Percentiles rank a stretch among this genome's conserved stretches.
phyloP scores from a whole-genome alignment of 1,140 invertebrate species.

The Maniola jurtina region DNA sequence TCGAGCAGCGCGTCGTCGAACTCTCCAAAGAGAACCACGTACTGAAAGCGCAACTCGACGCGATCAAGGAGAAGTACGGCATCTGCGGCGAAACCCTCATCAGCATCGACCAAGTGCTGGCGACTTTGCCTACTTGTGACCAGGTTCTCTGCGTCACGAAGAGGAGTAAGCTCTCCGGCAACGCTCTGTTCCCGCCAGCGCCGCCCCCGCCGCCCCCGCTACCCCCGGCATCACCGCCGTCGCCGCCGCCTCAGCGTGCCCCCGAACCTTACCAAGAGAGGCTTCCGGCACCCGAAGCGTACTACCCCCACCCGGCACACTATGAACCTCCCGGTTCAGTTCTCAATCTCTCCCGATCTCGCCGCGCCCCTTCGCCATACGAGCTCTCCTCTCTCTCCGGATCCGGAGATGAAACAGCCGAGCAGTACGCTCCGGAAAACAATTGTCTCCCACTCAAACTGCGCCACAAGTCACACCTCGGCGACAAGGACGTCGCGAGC shows the following conservation, averaged over 20 bases:
- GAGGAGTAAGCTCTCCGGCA: constrained; percentile 84
- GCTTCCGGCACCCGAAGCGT: constrained; percentile 70
- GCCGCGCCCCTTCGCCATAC: constrained; percentile 83
- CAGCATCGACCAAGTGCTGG: constrained; percentile 92
- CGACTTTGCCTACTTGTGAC: constrained; percentile 89
- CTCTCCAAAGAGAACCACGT: constrained; percentile 97
- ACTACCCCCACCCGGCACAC: constrained; percentile 72
- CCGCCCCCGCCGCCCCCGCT: constrained; percentile 84
- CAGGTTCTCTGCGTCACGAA: constrained; percentile 90
- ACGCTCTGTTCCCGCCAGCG: constrained; percentile 79
- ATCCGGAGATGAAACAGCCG: constrained; percentile 83
- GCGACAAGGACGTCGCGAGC: constrained; percentile 91
- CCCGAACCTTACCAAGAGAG: constrained; percentile 78
- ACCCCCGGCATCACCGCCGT: constrained; percentile 83
- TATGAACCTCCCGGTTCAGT: constrained; percentile 81
- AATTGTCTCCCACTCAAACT: constrained; percentile 89
- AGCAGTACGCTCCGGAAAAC: constrained; percentile 72
- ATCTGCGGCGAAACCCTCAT: constrained; percentile 92
- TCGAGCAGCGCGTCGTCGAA: constrained; percentile 95
- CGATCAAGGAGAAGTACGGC: constrained; percentile 96
- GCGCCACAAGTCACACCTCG: constrained; percentile 93
- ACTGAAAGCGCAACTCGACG: constrained; percentile 93
- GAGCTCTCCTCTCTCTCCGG: constrained; percentile 85
- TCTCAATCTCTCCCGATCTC: constrained; percentile 81
- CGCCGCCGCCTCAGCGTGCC: constrained; percentile 70